A percentile compares a stretch with the other conserved stretches of the same genome.
Evolutionary conservation across 1,140 invertebrate species (phyloP).

Genomic region (Bombus ignitus): DNA sequence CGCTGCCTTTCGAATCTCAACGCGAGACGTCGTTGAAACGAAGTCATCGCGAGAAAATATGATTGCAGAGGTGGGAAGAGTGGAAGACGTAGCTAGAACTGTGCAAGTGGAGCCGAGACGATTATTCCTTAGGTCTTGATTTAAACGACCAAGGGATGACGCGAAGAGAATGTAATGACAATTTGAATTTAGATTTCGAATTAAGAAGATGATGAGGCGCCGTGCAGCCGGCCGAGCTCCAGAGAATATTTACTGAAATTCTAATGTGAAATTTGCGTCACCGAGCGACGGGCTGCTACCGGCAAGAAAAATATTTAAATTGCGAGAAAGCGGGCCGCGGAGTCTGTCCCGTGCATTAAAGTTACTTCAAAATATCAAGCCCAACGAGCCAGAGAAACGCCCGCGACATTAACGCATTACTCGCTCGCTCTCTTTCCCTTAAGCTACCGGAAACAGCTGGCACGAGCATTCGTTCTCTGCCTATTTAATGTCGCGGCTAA

Average conservation of each 20-base stretch:
- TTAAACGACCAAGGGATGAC: constrained; percentile 19
- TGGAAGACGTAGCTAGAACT: not conserved
- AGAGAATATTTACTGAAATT: constrained; percentile 44
- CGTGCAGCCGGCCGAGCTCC: too few relatives aligned
- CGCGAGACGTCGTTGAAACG: not conserved
- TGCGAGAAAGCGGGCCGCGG: not conserved
- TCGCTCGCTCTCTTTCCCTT: constrained; percentile 1
- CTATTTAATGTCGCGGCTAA: not conserved
- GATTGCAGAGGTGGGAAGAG: not conserved
- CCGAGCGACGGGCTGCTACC: not conserved
- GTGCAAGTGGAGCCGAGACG: not conserved
- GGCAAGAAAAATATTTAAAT: constrained; percentile 54
- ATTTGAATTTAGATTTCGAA: constrained; percentile 53
- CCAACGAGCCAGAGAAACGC: constrained; percentile 27
- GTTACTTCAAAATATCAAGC: constrained; percentile 37
- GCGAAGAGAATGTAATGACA: constrained; percentile 35
- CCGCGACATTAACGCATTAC: constrained; percentile 13
- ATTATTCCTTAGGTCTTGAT: constrained; percentile 17
- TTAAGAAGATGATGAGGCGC: constrained; percentile 37
- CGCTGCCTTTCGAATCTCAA: not conserved
- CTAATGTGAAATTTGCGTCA: constrained; percentile 30
- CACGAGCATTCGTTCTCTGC: not conserved
- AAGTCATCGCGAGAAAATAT: not conserved
- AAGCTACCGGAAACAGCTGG: not conserved
- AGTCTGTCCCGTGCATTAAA: constrained; percentile 28